phyloP scores from a whole-genome alignment of 2,797 vertebrate species.

The Eospalax fontanierii region DNA sequence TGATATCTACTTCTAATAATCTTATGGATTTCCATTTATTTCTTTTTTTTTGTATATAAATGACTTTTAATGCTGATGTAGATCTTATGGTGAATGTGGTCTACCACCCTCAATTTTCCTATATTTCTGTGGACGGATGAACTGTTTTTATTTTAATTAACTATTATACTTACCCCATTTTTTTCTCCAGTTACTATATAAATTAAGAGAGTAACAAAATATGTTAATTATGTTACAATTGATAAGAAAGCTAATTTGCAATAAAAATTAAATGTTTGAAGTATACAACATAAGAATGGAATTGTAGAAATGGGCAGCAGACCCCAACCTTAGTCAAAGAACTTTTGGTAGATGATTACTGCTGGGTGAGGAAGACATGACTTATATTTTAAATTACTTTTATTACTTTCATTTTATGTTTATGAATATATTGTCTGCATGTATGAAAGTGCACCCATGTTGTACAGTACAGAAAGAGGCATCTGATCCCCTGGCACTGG shows the following conservation, averaged over 20 bases:
- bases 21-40: neutral
- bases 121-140: no score
- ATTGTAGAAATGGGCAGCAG: neutral
- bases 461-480: no score
- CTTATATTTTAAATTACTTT: no score
- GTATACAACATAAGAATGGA: neutral
- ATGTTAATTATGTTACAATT: neutral
- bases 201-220: neutral
- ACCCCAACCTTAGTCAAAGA: no score
- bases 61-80: neutral
- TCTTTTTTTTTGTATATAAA: neutral
- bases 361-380: no score
- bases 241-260: neutral
- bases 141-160: neutral
- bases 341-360: no score
- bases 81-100: neutral
- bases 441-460: no score
- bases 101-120: neutral
- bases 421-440: no score
- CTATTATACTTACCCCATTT: neutral
- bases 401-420: no score
- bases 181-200: neutral
- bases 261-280: neutral
- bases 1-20: neutral
- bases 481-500: no score